phyloP scores from a whole-genome alignment of 2,888 invertebrate genomes.

The Ctenicera cuprea region DNA sequence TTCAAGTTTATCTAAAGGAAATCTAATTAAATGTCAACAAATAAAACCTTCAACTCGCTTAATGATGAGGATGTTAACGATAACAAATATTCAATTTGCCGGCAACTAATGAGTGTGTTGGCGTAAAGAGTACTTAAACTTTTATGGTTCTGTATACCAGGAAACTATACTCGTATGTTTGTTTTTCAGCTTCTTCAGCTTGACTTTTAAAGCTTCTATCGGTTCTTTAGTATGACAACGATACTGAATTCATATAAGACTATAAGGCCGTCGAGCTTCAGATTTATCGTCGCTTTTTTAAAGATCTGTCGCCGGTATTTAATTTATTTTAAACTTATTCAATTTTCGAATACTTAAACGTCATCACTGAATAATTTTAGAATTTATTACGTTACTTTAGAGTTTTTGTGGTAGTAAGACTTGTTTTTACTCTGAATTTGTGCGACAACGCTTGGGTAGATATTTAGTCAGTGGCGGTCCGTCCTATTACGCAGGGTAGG shows the following conservation, averaged over 20 bases:
- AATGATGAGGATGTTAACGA: neutral
- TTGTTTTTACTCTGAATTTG: no score
- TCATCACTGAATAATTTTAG: no score
- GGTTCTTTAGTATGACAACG: neutral
- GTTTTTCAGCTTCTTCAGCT: neutral
- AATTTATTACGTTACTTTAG: no score
- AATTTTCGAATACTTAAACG: no score
- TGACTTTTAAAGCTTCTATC: neutral
- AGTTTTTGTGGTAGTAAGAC: no score
- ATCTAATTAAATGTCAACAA: no score
- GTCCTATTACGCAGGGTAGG: no score
- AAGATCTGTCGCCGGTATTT: neutral
- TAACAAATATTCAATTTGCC: constrained; percentile 4
- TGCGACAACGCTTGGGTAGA: no score
- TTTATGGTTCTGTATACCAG: constrained; percentile 8
- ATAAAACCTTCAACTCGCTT: neutral
- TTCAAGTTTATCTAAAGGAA: no score
- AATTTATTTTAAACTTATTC: neutral
- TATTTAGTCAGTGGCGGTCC: no score
- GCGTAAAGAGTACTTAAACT: neutral
- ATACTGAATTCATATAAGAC: neutral
- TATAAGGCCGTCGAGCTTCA: no score
- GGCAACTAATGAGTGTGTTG: neutral
- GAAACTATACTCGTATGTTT: neutral
- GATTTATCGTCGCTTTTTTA: no score